Evolutionary conservation across 2,797 vertebrate species (phyloP), one percentile per base, ranked within the genome.

Genomic region (Silurus aristotelis): DNA sequence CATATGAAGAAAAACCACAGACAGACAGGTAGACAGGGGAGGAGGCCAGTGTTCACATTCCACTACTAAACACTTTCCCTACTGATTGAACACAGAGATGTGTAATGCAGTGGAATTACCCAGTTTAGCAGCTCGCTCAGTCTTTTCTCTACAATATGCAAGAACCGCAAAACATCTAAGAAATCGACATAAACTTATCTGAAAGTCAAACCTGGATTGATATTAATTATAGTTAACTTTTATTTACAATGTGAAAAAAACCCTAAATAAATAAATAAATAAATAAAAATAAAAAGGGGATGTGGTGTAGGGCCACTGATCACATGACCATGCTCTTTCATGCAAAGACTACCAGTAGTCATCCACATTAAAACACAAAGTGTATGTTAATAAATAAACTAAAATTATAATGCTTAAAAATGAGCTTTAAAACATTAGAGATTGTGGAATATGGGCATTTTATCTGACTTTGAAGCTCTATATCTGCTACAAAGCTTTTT

Each of bases 51-150:
- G 58, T 31, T 61, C 38, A 43, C 58, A 79, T 63, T 63, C 58
- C 38, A 46, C 76, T n/a, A 22, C 56, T 73, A 48, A 52, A 79
- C 15, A 17, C 2, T 38, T 83, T 86, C 85, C 83, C 55, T 68
- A 71, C 73, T 79, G 73, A 78, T 70, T 86, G 71, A 76, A 78
- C 73, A 61, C 75, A 83, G 66, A 78, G 38, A 46, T 80, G 85
- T 20, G 6, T 56, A 71, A 72, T 72, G 64, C 75, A 86, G 64
- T 55, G 67, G 75, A 72, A 83, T 56, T 63, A 43, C 80, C 55
- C 64, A 48, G 80, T 38, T 68, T 64, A 70, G 31, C 48, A 80
- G 38, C 19, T 52, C 68, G 52, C 48, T 46, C 63, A 25, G 20
- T 55, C 14, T 27, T 61, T 61, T 61, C 12, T 10, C 27, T n/a